Evolutionary conservation across 2,888 invertebrate genomes (phyloP), one percentile per base, ranked within the genome.

Genomic region (Dryobotodes eremita): DNA sequence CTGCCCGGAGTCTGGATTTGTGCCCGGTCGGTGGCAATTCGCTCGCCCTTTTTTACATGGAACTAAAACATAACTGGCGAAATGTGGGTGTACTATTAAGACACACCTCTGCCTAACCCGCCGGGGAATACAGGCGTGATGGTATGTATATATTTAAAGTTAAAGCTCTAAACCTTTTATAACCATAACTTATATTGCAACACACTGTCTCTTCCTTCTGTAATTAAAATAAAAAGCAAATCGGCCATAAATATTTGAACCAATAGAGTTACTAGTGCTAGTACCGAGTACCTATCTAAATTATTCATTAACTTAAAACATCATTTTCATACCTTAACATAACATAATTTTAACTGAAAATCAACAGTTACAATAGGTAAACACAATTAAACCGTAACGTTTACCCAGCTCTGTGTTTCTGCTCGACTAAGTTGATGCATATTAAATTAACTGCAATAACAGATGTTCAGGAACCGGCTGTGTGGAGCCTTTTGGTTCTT

Each of bases 361-460:
- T 79, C 53, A 78, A 61, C 59, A 79, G 20, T 31, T 20, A n/a
- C n/a, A n/a, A n/a, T n/a, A 61, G 1, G 17, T 17, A 20, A 26
- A 31, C 46, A 13, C 36, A 55, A 55, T 62, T 36, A 26, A 55
- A 62, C 62, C 48, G 13, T 36, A 71, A 55, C 15, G 55, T 80
- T 62, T 31, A 48, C 4, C 71, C 36, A 55, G 48, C 26, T 6
- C 6, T 71, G 26, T 42, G 48, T 55, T 64, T 72, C 48, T 62
- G 53, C 48, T 55, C 6, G 26, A 71, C 62, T 78, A 55, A 48
- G 36, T 78, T 55, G 46, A 62, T 48, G 55, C 55, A 80, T 62
- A 26, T 36, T 53, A 71, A n/a, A 62, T 62, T 80, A 55, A 62
- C 55, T 71, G 80, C 53, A 62, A 36, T 48, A 55, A 36, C 55